Conservation (phyloP, 2,113 vertebrate genomes). For the Ammodytes dubius region DNA sequence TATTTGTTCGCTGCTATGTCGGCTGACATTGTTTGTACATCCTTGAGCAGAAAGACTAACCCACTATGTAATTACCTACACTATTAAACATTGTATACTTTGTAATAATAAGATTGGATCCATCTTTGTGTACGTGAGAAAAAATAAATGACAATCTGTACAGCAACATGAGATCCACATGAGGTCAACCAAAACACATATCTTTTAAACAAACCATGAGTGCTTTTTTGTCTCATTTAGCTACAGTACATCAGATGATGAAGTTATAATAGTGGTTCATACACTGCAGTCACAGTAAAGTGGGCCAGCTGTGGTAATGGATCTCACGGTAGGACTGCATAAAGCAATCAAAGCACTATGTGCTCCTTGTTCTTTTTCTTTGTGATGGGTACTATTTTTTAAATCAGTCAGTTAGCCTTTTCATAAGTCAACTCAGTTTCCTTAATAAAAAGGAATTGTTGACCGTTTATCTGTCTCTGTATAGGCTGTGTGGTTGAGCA, state of each 20-base stretch:
- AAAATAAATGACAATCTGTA: neutral
- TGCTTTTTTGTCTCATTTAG: neutral
- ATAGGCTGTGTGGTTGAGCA: neutral
- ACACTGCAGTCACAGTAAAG: conserved; percentile 35
- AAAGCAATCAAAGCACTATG: conserved; percentile 23
- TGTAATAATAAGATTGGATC: no score
- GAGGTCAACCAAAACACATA: neutral
- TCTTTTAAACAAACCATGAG: conserved; percentile 3
- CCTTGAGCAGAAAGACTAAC: neutral
- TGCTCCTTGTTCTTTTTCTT: conserved; percentile 5
- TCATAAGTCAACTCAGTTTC: neutral
- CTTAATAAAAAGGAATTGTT: conserved; percentile 15
- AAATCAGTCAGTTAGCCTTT: neutral
- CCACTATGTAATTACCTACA: neutral
- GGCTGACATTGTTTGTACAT: neutral
- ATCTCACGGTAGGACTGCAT: conserved; percentile 21
- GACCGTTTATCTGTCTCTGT: conserved; percentile 2
- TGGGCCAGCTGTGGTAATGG: conserved; percentile 51
- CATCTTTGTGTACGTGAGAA: neutral
- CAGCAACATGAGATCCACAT: neutral
- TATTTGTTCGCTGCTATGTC: neutral
- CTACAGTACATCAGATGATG: conserved; percentile 18
- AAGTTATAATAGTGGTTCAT: conserved; percentile 30
- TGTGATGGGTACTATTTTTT: neutral
- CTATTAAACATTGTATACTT: neutral